These are phyloP conservation scores for Synanthedon myopaeformis DNA, from an alignment of 2,888 invertebrate species.

Conservation along the genomic window DNA sequence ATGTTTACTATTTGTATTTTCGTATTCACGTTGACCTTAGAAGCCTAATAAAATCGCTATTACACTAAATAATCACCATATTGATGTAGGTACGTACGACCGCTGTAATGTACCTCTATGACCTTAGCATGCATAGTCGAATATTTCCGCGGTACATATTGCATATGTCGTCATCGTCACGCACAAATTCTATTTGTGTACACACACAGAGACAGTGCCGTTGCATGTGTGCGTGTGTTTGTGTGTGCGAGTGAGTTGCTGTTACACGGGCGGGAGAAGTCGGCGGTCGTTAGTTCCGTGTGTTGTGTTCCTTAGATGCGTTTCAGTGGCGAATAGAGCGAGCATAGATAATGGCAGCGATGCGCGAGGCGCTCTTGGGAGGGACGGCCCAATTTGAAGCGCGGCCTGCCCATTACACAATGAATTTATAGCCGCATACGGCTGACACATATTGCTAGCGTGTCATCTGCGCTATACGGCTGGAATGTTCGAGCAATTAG, in stretches of 20 bases:
- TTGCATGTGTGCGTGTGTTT: neutral
- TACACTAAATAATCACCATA: neutral
- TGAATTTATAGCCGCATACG: constrained; percentile 61
- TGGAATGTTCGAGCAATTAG: constrained; percentile 39
- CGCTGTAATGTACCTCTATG: constrained; percentile 12
- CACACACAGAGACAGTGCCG: neutral
- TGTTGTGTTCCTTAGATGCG: constrained; percentile 27
- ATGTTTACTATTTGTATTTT: neutral
- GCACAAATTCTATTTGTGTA: constrained; percentile 20
- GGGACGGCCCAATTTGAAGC: constrained; percentile 61
- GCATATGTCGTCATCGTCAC: constrained; percentile 37
- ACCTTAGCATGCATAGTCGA: constrained; percentile 51
- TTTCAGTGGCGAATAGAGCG: constrained; percentile 39
- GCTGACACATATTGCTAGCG: constrained; percentile 58
- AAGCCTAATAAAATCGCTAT: neutral
- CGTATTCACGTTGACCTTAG: neutral
- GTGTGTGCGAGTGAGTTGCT: neutral
- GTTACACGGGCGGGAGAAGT: constrained; percentile 6
- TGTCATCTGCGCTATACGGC: constrained; percentile 33
- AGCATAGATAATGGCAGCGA: constrained; percentile 40
- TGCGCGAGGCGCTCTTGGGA: constrained; percentile 59
- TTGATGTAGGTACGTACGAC: constrained; percentile 4
- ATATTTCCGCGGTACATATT: constrained; percentile 39
- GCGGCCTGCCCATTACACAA: constrained; percentile 57
- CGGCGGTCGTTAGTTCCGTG: constrained; percentile 7